These are phyloP conservation scores for Agriotes lineatus DNA, from an alignment of 2,888 invertebrate species.

Conservation along the genomic window DNA sequence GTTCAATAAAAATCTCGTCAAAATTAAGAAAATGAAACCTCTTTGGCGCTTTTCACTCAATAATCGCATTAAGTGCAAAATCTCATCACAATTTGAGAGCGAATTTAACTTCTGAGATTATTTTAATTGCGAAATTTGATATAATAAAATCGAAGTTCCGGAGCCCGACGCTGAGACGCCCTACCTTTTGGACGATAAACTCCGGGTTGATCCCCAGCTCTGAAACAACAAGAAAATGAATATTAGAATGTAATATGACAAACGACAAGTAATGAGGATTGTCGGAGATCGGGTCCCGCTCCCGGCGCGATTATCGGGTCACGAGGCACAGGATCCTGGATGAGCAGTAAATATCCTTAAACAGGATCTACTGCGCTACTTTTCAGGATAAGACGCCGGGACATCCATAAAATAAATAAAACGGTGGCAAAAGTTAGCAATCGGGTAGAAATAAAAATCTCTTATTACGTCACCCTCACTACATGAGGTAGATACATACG, in stretches of 20 bases:
- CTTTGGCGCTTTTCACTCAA: constrained; percentile 43
- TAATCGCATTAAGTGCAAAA: constrained; percentile 45
- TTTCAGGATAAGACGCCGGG: constrained; percentile 52
- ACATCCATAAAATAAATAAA: constrained; percentile 41
- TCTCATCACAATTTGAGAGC: constrained; percentile 40
- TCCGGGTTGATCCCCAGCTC: constrained; percentile 57
- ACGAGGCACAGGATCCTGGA: constrained; percentile 30
- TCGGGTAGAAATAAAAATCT: constrained; percentile 28
- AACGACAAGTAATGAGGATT: constrained; percentile 21
- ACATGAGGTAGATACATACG: too few relatives aligned
- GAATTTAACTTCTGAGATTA: constrained; percentile 44
- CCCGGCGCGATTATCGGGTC: constrained; percentile 38
- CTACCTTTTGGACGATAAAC: constrained; percentile 57
- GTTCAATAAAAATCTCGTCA: constrained; percentile 42
- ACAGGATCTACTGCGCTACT: constrained; percentile 53
- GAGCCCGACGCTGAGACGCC: neutral
- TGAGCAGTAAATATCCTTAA: constrained; percentile 48
- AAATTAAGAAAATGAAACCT: constrained; percentile 43
- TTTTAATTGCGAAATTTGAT: constrained; percentile 44
- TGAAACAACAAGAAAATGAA: constrained; percentile 46
- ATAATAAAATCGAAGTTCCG: constrained; percentile 35
- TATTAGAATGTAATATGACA: constrained; percentile 33
- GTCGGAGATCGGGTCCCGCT: constrained; percentile 26
- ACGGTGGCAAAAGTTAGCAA: constrained; percentile 29
- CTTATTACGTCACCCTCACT: too few relatives aligned